Percentiles rank a stretch among this genome's conserved stretches.
These are phyloP conservation scores for Picathartes gymnocephalus DNA, from an alignment of 2,113 vertebrate genomes.

Conservation along the genomic window DNA sequence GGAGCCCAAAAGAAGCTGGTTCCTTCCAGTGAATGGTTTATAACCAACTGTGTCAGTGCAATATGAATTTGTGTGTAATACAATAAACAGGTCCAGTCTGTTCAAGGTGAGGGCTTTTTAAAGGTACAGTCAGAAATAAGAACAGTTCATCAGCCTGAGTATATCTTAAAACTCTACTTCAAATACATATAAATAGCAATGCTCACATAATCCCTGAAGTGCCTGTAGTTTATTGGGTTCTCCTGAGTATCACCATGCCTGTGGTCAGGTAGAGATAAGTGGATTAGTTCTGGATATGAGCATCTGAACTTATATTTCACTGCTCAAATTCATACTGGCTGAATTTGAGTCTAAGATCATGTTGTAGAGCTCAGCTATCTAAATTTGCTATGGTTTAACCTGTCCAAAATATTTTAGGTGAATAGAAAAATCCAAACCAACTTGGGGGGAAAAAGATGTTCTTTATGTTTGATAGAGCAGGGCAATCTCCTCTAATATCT, in stretches of 20 bases:
- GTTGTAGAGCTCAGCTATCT: neutral
- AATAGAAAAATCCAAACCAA: neutral
- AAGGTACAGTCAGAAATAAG: neutral
- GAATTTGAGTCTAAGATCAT: neutral
- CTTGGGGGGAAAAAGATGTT: neutral
- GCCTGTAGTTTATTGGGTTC: neutral
- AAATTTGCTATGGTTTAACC: neutral
- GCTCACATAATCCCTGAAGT: conserved; percentile 22
- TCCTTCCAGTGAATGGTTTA: neutral
- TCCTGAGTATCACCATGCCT: neutral
- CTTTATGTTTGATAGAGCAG: neutral
- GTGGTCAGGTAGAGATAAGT: conserved; percentile 48
- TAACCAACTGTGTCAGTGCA: neutral
- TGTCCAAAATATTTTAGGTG: neutral
- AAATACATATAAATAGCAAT: neutral
- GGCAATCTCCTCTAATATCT: neutral
- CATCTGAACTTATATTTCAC: neutral
- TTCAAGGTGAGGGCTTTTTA: neutral
- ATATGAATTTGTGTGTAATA: neutral
- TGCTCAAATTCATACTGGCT: neutral
- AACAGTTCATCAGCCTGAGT: neutral
- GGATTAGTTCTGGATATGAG: conserved; percentile 53
- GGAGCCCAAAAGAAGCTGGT: neutral
- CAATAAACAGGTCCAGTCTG: neutral
- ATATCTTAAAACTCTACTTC: neutral